These are phyloP conservation scores for Microcebus murinus DNA, from an alignment of 2,113 vertebrate genomes.

Conservation along the genomic window DNA sequence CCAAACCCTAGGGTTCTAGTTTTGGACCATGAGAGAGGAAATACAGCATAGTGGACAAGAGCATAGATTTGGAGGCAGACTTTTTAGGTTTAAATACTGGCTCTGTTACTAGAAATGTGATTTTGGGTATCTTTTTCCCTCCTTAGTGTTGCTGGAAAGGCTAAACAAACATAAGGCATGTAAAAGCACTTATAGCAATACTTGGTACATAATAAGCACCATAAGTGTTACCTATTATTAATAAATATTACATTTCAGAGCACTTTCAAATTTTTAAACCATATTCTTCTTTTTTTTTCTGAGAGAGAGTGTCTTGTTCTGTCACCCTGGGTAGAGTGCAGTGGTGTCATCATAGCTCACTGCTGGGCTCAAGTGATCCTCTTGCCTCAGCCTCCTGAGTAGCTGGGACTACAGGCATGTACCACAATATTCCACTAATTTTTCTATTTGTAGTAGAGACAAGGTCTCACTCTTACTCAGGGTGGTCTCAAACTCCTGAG, in stretches of 20 bases:
- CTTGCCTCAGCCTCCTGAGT: no score
- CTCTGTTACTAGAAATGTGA: not conserved
- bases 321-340: no score
- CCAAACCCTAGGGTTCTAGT: not conserved
- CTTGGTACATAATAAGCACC: not conserved
- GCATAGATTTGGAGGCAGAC: not conserved
- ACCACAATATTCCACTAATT: no score
- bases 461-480: no score
- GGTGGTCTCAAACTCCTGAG: no score
- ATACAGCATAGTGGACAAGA: not conserved
- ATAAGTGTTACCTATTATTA: not conserved
- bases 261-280: conserved; percentile 38
- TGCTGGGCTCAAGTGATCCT: no score
- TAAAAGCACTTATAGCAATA: not conserved
- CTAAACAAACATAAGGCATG: not conserved
- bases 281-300: not conserved
- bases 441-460: no score
- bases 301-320: no score
- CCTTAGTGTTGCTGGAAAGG: not conserved
- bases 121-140: not conserved
- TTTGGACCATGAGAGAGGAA: not conserved
- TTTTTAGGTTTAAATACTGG: not conserved
- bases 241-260: conserved; percentile 34
- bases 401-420: no score
- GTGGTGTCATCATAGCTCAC: no score